Percentiles rank a stretch among this genome's conserved stretches.
phyloP scores from a whole-genome alignment of 23 tunicate species.

The Ciona savignyi region DNA sequence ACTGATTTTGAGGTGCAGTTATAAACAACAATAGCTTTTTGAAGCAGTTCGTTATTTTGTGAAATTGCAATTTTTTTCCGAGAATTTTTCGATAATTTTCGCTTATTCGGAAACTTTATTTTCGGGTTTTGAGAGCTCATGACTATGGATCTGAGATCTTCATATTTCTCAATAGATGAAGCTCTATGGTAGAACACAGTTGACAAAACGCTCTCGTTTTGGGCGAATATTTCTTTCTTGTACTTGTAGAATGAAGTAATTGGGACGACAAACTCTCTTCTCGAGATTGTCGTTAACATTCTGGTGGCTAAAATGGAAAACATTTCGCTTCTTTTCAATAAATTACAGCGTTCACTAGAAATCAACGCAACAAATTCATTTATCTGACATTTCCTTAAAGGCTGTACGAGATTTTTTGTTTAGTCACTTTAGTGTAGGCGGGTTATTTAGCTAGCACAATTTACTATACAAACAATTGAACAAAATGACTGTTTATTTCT shows the following conservation, averaged over 20 bases:
- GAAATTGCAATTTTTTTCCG: too few relatives aligned
- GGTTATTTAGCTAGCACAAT: too few relatives aligned
- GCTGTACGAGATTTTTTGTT: too few relatives aligned
- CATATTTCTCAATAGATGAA: too few relatives aligned
- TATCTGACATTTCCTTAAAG: not conserved
- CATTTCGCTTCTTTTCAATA: not conserved
- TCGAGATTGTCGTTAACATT: not conserved
- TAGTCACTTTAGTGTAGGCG: too few relatives aligned
- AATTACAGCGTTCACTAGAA: not conserved
- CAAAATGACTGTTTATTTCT: too few relatives aligned
- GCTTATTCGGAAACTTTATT: too few relatives aligned
- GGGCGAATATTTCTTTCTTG: not conserved
- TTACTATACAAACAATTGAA: too few relatives aligned
- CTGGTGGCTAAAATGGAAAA: not conserved
- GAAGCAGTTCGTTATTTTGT: not conserved
- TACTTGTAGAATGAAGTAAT: not conserved
- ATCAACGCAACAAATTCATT: not conserved
- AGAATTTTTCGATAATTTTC: too few relatives aligned
- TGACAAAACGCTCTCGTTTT: not conserved
- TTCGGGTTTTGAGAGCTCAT: too few relatives aligned
- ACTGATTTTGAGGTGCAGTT: not conserved
- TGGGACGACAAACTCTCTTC: not conserved
- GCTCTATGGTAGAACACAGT: not conserved
- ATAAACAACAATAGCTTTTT: not conserved
- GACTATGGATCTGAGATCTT: too few relatives aligned